phyloP scores from a whole-genome alignment of 2,797 vertebrate species.

The Phaenicophaeus curvirostris region DNA sequence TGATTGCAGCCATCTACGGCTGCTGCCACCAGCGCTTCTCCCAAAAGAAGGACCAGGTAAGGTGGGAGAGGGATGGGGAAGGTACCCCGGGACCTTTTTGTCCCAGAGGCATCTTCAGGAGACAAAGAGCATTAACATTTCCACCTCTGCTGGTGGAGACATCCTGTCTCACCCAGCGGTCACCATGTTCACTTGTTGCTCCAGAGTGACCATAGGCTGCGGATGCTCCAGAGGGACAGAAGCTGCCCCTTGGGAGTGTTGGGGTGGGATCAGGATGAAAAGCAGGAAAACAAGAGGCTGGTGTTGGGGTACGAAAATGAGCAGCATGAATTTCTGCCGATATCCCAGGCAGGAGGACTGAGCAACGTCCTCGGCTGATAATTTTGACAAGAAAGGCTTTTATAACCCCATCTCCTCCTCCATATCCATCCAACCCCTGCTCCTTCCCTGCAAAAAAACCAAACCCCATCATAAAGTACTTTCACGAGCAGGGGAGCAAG shows the following conservation, averaged over 20 bases:
- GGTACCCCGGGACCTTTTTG: background rate
- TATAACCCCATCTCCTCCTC: background rate
- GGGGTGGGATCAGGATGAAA: background rate
- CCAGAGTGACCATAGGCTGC: background rate
- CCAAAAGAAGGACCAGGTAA: constrained; percentile 81
- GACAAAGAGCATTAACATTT: background rate
- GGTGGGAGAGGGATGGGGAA: background rate
- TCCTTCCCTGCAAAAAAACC: background rate
- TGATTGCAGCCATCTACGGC: constrained; percentile 75
- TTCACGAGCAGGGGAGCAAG: background rate
- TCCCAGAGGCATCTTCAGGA: background rate
- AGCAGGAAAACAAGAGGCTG: background rate
- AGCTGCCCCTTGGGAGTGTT: background rate
- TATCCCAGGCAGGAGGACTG: background rate
- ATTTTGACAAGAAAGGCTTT: background rate
- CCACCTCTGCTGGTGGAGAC: background rate
- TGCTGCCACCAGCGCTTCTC: constrained; percentile 81
- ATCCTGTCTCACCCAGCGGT: background rate
- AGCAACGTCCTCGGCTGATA: rapidly evolving
- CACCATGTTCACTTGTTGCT: rapidly evolving
- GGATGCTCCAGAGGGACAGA: background rate
- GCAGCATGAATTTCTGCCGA: background rate
- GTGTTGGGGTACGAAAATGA: rapidly evolving
- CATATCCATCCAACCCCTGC: background rate
- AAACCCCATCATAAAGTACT: too few relatives aligned